Evolutionary conservation across 1,140 invertebrate species (phyloP).

Genomic region (Drosophila kepulauana): DNA sequence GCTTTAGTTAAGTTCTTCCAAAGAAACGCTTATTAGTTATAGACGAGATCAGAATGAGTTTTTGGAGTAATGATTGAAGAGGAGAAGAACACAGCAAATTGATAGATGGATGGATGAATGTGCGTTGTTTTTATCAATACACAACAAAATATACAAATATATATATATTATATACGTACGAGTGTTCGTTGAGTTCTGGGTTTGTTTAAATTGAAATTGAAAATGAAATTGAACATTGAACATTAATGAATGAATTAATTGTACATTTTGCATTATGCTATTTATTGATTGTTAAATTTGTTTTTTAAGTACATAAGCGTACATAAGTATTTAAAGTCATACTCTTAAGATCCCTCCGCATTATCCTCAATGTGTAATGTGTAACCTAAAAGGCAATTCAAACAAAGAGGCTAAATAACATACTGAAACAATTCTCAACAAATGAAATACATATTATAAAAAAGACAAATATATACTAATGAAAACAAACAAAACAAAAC

Average conservation of each 20-base stretch:
- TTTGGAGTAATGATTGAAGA: neutral
- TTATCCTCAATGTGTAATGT: constrained; percentile 24
- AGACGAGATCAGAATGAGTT: constrained; percentile 23
- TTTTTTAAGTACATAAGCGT: constrained; percentile 39
- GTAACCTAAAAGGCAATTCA: constrained; percentile 47
- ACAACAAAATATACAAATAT: neutral
- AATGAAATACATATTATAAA: constrained; percentile 6
- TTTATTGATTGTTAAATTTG: constrained; percentile 57
- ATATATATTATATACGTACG: constrained; percentile 21
- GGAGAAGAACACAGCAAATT: constrained; percentile 9
- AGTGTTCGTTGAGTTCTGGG: constrained; percentile 37
- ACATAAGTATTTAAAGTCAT: constrained; percentile 35
- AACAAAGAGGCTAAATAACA: constrained; percentile 45
- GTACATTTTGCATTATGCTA: constrained; percentile 19
- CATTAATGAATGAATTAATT: constrained; percentile 17
- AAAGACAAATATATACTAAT: constrained; percentile 21
- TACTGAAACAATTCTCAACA: constrained; percentile 6
- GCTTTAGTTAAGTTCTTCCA: constrained; percentile 79
- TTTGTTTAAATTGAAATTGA: constrained; percentile 18
- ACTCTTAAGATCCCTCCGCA: constrained; percentile 60
- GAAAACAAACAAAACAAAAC: neutral
- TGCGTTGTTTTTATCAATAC: constrained; percentile 12
- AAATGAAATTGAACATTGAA: neutral
- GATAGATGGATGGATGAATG: constrained; percentile 10
- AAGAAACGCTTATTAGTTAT: constrained; percentile 81